Conservation (phyloP, 2,113 vertebrate genomes). For the Rhinopithecus roxellana region DNA sequence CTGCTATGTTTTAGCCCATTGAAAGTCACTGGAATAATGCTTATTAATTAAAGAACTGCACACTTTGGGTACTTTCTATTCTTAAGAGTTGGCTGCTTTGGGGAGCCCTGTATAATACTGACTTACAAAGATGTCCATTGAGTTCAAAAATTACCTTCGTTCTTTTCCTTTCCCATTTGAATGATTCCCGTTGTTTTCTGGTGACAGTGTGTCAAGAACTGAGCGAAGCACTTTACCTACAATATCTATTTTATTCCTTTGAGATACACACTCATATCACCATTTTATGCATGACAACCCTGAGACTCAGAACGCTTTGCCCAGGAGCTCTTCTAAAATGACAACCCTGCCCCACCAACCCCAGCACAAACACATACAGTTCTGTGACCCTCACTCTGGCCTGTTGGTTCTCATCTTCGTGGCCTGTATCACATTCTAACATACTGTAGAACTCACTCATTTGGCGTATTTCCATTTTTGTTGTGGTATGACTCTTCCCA, state of each 20-base stretch:
- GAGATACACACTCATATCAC: not conserved
- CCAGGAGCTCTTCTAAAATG: not conserved
- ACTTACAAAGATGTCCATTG: not conserved
- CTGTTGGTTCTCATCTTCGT: not conserved
- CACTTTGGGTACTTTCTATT: not conserved
- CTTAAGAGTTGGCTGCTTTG: not conserved
- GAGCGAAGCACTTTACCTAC: not conserved
- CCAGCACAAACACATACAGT: too few relatives aligned
- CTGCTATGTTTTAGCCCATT: not conserved
- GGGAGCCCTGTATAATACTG: not conserved
- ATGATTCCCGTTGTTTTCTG: not conserved
- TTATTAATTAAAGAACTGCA: not conserved
- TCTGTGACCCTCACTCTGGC: not conserved
- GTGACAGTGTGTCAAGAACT: not conserved
- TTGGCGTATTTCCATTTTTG: not conserved
- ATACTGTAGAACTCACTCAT: not conserved
- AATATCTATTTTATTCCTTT: not conserved
- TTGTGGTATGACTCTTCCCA: not conserved
- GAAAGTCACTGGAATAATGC: not conserved
- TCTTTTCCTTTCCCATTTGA: not conserved
- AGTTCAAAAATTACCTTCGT: not conserved
- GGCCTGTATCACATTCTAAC: not conserved
- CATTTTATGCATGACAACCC: not conserved
- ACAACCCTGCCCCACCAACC: not conserved
- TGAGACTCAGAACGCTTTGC: not conserved